Evolutionary conservation across 2,113 vertebrate genomes (phyloP).

Genomic region (Patagioenas fasciata): DNA sequence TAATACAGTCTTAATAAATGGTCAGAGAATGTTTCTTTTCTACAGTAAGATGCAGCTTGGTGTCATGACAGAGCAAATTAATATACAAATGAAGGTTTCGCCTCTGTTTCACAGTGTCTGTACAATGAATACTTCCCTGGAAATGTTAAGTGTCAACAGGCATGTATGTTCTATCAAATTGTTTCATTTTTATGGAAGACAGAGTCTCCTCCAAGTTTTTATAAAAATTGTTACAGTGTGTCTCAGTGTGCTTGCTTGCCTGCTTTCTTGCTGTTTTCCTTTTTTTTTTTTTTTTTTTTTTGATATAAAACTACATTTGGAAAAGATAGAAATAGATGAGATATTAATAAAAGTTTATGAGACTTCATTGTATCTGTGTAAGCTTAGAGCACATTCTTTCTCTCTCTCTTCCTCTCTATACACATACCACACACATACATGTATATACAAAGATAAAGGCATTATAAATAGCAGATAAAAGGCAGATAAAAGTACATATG

Average conservation of each 20-base stretch:
- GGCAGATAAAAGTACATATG: not conserved
- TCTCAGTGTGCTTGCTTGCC: not conserved
- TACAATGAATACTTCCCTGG: slow-evolving; percentile 11
- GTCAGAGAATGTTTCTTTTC: not conserved
- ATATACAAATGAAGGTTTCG: not conserved
- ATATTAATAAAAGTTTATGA: slow-evolving; percentile 42
- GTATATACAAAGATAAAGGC: not conserved
- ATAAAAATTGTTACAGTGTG: not conserved
- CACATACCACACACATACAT: not conserved
- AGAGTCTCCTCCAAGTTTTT: not conserved
- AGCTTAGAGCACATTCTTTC: not conserved
- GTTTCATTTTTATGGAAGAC: not conserved
- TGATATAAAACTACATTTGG: not conserved
- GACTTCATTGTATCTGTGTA: not conserved
- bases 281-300: not conserved
- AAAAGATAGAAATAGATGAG: not conserved
- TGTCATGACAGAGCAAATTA: not conserved
- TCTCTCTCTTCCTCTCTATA: not conserved
- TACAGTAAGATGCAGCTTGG: not conserved
- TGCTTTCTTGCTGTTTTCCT: not conserved
- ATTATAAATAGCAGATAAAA: slow-evolving; percentile 5
- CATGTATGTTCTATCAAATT: slow-evolving; percentile 1
- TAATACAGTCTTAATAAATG: not conserved
- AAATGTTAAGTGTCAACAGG: slow-evolving; percentile 11
- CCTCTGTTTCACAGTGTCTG: not conserved